Evolutionary conservation across 1,140 invertebrate genomes (phyloP), one percentile per base, ranked within the genome.

Genomic region (Drosophila parabipectinata): DNA sequence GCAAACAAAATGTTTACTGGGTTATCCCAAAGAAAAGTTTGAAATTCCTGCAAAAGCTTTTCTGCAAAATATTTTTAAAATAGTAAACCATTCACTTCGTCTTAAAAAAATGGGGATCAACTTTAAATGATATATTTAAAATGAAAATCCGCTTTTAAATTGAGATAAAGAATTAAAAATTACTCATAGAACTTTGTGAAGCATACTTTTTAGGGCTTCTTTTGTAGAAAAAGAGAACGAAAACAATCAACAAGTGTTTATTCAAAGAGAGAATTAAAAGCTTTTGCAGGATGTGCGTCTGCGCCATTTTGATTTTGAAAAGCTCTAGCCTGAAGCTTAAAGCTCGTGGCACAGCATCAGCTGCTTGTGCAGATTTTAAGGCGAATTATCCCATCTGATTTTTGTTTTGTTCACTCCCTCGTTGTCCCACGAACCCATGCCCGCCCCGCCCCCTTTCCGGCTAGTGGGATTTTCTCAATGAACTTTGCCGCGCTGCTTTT

Each of bases 331-430:
- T 8, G 32, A 39, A 37, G 24, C 54, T 18, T 15, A 32, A 72
- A 58, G 72, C 50, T 59, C 28, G 24, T 32, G n/a, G 10, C 61
- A 57, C 82, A 87, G 82, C 82, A 87, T 87, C 82, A 84, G 72
- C 80, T 88, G 82, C 61, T 80, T 44, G 55, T 80, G 63, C 73
- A 80, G 60, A 58, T 55, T 48, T 82, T 71, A 37, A 45, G 66
- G 82, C 78, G 82, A 85, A 85, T 50, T 66, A 55, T 34, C 41
- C 39, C 82, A 87, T 87, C 78, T 87, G 82, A 72, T 87, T 82
- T 82, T 87, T 87, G 83, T 87, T 87, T 62, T 80, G 58, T 61
- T 26, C 64, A 45, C 28, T 39, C 15, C 18, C 72, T 14, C 37
- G 7, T 5, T 8, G 14, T 8, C 10, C 15, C 18, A 18, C 39